Base-by-base conservation (phyloP, 2,888 invertebrate genomes). In the Zaprionus obscuricornis region DNA sequence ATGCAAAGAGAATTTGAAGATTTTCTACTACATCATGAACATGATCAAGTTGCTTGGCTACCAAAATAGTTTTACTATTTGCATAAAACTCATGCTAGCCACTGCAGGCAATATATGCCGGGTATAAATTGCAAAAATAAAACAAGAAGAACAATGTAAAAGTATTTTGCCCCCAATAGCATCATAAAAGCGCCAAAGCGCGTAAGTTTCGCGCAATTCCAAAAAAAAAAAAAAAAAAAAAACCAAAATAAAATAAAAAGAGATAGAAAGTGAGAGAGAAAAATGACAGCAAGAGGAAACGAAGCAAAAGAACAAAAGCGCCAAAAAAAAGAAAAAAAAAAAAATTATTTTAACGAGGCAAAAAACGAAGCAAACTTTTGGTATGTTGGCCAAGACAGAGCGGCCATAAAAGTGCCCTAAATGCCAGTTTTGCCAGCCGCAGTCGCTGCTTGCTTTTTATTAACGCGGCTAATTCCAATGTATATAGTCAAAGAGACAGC, bases 341-440 rank as follows among this genome's bases (percentile, higher is more conserved):
- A 76, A 66, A 71, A 75, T 72, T 79, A 72, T 72, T 79, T 78
- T 75, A 83, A 83, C 76, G 81, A 76, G 84, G 57, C 58, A 79
- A 83, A 78, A 72, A 83, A 83, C 76, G 81, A 76, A 81, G 57
- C 58, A 79, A 83, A 78, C 47, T 78, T 78, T 76, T 50, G 55
- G 56, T 43, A n/a, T n/a, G 49, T 50, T 54, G 62, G 62, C 54
- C 50, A 66, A 47, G 59, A 36, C 67, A 55, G 36, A 36, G 60
- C 55, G 63, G 58, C 57, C 73, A 66, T 58, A 74, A 78, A 69
- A 76, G 81, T 83, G 7, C 66, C 65, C 84, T 55, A 79, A 79
- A 76, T 79, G 84, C 76, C 84, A 76, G 69, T 66, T 78, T 69
- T 46, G 54, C 60, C 64, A 56, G 66, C 78, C 78, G 59, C 78